Evolutionary conservation across 2,797 vertebrate genomes (phyloP), one percentile per base, ranked within the genome.

Genomic region (Xiphorhynchus erythropygius): DNA sequence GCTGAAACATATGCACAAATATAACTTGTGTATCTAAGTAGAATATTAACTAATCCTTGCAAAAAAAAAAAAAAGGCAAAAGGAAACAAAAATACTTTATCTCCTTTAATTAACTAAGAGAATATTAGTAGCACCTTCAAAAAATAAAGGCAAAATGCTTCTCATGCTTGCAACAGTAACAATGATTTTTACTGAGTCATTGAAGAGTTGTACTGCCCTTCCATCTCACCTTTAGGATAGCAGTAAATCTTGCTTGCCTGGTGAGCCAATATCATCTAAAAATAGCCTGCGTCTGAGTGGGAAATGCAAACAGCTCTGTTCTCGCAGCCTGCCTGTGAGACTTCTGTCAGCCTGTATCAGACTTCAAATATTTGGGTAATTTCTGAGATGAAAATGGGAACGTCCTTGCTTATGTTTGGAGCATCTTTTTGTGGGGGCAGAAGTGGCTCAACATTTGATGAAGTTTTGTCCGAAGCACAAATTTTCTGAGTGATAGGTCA

Each of bases 161-260:
- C 22, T 49, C 5, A 22, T 5, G 7, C 42, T 92, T 92, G 35
- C 42, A 85, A 35, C 6, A 23, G 7, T 44, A 87, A 63, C 15
- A 14, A 41, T 81, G 0, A 1, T 35, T 92, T 94, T 75, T 73
- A 84, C 53, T 52, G 69, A 65, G 32, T 63, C 24, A 25, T 33
- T 83, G 39, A 55, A 0, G 7, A 57, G 49, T 42, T 74, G 53
- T 53, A 33, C 41, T 87, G 78, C 53, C 50, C 39, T 94, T 86
- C 74, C 33, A 52, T 86, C 55, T 86, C 89, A 81, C 69, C 84
- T 93, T 92, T 96, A 86, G 79, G 76, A 84, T 22, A 73, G 82
- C 59, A 56, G 65, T 63, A 94, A 88, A 86, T 86, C 55, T 76
- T 87, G 13, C 73, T 91, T 78, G 79, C 59, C 65, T 89, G 55